Evolutionary conservation across 2,113 vertebrate species (phyloP), one percentile per base, ranked within the genome.

Genomic region (Podarcis cretensis): DNA sequence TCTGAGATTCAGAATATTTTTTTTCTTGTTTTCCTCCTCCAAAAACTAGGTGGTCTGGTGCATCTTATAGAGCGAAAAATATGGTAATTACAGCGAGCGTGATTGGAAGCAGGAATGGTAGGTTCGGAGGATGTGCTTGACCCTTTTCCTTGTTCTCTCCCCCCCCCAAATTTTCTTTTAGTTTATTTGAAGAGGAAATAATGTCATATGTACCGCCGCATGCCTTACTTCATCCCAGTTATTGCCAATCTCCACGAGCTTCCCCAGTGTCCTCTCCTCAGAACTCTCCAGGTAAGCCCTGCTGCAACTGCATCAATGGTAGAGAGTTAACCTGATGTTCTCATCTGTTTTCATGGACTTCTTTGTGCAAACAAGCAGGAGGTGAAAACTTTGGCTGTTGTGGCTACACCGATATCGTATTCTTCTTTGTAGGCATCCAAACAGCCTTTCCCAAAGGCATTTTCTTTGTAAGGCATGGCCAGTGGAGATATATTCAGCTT

Each of bases 111-210:
- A 54, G 21, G 48, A 48, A 18, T 79, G 27, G 27, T 12, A 79
- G 43, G 48, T 57, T 23, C 0, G 81, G 37, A 25, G 32, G 37
- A 3, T 5, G 14, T 43, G 27, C 16, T n/a, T 69, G 69, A 30
- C 27, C 3, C 8, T 69, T n/a, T 68, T 7, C 32, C 40, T 6
- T 35, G 88, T 40, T 86, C 35, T 18, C 94, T 93, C 88, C 93
- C 87, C 48, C 35, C 35, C 35, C 35, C 2, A 9, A 10, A 54
- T 54, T 54, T 54, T 54, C 48, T 54, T 54, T 77, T 96, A 99
- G 99, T 94, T 96, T 99, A 91, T 99, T 99, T 96, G 99, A 99
- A 96, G 99, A 99, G 96, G 99, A 99, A 93, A 99, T 99, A 95
- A 99, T 99, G 99, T 99, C 99, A 0, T 99, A 99, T 4, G 98